Evolutionary conservation across 2,113 vertebrate genomes (phyloP), one percentile per base, ranked within the genome.

Genomic region (Pipa parva): DNA sequence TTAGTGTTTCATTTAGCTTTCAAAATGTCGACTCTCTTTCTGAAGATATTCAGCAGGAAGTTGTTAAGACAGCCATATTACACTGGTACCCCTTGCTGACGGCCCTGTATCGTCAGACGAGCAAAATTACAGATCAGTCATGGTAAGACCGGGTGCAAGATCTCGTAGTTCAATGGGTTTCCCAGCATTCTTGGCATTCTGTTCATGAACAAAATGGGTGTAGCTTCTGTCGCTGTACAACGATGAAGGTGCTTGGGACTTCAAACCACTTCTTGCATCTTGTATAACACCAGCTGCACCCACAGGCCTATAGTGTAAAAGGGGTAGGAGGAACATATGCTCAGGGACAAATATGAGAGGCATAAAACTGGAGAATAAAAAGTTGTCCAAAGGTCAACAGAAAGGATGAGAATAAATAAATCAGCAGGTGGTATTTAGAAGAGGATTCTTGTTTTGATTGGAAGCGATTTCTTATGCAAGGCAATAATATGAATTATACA

Each of bases 321-420:
- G 83, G 84, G 84, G 82, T 2, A 80, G 83, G 84, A 85, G 81
- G 75, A 82, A 76, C 86, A 79, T 87, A 85, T 86, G 45, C 65
- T 45, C 0, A 63, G 72, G 59, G 75, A 78, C 0, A 31, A 72
- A 36, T 45, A 33, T 55, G 54, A 49, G 70, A 1, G 74, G 74
- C 10, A 24, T 17, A 24, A 21, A 59, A 67, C 0, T 62, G 66
- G 73, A 71, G 65, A 50, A 59, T 28, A 61, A 20, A n/a, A n/a
- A n/a, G n/a, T n/a, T 26, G 59, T 0, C 27, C 63, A 63, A 71
- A 18, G 1, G 49, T 56, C 60, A 66, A 68, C 33, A 20, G 0
- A 0, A 56, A 50, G 11, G 49, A 0, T 1, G 48, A 64, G 39
- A n/a, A n/a, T n/a, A n/a, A n/a, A n/a, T n/a, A n/a, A n/a, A n/a